Evolutionary conservation across 1,140 invertebrate species (phyloP).

Genomic region (Megalopta genalis): DNA sequence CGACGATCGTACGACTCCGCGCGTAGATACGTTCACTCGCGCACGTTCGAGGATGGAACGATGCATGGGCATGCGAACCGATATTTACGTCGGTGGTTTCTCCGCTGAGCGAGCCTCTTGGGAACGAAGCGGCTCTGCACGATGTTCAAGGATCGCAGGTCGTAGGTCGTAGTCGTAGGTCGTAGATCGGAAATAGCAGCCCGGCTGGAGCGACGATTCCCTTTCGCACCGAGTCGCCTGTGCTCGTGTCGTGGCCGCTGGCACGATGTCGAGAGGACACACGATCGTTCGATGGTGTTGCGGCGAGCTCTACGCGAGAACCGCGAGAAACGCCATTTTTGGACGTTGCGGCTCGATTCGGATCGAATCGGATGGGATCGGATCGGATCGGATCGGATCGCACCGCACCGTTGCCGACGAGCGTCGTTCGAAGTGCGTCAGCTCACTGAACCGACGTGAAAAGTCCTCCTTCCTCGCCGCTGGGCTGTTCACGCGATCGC

Average conservation of each 20-base stretch:
- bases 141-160: not conserved
- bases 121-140: not conserved
- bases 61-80: constrained; percentile 42
- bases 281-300: not conserved
- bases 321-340: constrained; percentile 73
- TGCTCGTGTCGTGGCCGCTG: not conserved
- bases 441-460: constrained; percentile 68
- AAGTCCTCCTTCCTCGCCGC: constrained; percentile 27
- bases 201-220: not conserved
- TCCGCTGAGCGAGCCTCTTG: not conserved
- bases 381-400: too few species aligned
- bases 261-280: not conserved
- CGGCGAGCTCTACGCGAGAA: constrained; percentile 55
- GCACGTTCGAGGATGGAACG: constrained; percentile 25
- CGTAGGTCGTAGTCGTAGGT: not conserved
- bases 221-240: not conserved
- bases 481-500: constrained; percentile 41
- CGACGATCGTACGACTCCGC: too few species aligned
- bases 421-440: constrained; percentile 67
- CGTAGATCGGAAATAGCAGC: too few species aligned
- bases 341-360: constrained; percentile 44
- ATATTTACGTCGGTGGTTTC: constrained; percentile 54
- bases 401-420: constrained; percentile 46
- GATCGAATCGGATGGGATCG: not conserved
- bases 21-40: constrained; percentile 2